These are phyloP conservation scores for Drosophila mayri DNA, from an alignment of 1,140 invertebrate genomes.

Conservation along the genomic window DNA sequence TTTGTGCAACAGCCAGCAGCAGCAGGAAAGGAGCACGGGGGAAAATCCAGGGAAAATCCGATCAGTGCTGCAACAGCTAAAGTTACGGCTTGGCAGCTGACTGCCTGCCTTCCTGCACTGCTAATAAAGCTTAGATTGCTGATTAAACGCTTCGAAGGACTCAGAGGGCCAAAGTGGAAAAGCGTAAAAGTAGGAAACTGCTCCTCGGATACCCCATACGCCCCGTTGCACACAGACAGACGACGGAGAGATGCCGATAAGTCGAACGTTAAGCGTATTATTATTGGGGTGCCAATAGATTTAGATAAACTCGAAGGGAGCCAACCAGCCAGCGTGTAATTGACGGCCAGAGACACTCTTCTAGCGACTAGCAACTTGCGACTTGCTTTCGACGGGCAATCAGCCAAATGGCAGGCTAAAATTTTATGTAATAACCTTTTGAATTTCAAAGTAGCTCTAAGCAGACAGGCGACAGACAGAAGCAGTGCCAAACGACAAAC, in stretches of 20 bases:
- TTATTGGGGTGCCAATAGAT: slow-evolving; percentile 79
- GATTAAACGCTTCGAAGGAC: slow-evolving; percentile 69
- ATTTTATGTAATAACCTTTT: slow-evolving; percentile 83
- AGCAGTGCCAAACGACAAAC: slow-evolving; percentile 6
- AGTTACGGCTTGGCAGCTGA: slow-evolving; percentile 61
- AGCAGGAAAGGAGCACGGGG: neutral
- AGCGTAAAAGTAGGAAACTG: slow-evolving; percentile 40
- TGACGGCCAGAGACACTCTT: slow-evolving; percentile 25
- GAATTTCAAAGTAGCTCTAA: slow-evolving; percentile 76
- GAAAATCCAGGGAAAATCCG: slow-evolving; percentile 58
- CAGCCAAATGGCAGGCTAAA: slow-evolving; percentile 80
- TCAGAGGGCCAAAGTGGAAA: slow-evolving; percentile 23
- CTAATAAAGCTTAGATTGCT: slow-evolving; percentile 83
- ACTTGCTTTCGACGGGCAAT: slow-evolving; percentile 71
- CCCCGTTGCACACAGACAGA: slow-evolving; percentile 61
- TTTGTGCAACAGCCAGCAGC: slow-evolving; percentile 24
- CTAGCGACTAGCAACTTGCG: slow-evolving; percentile 16
- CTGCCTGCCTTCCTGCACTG: slow-evolving; percentile 48
- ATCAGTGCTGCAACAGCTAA: slow-evolving; percentile 65
- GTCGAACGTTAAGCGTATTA: slow-evolving; percentile 75
- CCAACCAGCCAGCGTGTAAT: slow-evolving; percentile 37
- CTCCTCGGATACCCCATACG: slow-evolving; percentile 58
- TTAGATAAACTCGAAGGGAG: slow-evolving; percentile 68
- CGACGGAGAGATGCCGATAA: slow-evolving; percentile 67
- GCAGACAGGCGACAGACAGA: slow-evolving; percentile 38